These are phyloP conservation scores for Agrotis exclamationis DNA, from an alignment of 2,888 invertebrate genomes.

Conservation along the genomic window DNA sequence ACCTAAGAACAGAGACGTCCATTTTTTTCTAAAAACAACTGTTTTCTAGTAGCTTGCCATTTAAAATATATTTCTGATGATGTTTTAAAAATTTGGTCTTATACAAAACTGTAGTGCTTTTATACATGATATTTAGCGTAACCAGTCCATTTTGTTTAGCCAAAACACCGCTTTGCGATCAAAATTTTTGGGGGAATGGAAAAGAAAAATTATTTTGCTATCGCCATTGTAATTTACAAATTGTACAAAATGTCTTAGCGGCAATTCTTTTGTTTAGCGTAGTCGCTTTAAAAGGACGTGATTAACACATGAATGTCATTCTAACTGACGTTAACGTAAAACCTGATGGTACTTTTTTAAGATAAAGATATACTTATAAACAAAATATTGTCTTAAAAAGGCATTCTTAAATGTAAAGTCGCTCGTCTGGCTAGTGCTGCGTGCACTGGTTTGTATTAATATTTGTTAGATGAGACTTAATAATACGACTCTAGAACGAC, in stretches of 20 bases:
- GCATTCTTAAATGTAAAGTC: slow-evolving; percentile 76
- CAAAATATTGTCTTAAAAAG: slow-evolving; percentile 84
- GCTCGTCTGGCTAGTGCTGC: slow-evolving; percentile 76
- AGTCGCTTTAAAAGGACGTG: slow-evolving; percentile 83
- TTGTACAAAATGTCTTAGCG: slow-evolving; percentile 75
- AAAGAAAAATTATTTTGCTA: slow-evolving; percentile 87
- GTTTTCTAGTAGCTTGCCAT: slow-evolving; percentile 90
- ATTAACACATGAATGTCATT: slow-evolving; percentile 66
- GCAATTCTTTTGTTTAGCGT: slow-evolving; percentile 77
- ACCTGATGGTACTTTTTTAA: slow-evolving; percentile 80
- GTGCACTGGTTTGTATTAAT: slow-evolving; percentile 75
- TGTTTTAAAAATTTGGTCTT: slow-evolving; percentile 87
- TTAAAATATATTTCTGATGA: slow-evolving; percentile 89
- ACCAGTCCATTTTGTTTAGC: slow-evolving; percentile 91
- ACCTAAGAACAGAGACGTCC: slow-evolving; percentile 91
- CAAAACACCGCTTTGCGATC: slow-evolving; percentile 88
- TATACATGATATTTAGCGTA: slow-evolving; percentile 89
- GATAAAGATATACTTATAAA: slow-evolving; percentile 74
- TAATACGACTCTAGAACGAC: slow-evolving; percentile 78
- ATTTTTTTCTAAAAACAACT: slow-evolving; percentile 88
- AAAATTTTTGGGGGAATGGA: slow-evolving; percentile 75
- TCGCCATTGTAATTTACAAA: slow-evolving; percentile 81
- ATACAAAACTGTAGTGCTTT: slow-evolving; percentile 90
- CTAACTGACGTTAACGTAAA: slow-evolving; percentile 71
- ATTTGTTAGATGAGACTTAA: slow-evolving; percentile 80